Base-by-base conservation (phyloP, 1,140 invertebrate genomes). In the Onthophagus taurus region DNA sequence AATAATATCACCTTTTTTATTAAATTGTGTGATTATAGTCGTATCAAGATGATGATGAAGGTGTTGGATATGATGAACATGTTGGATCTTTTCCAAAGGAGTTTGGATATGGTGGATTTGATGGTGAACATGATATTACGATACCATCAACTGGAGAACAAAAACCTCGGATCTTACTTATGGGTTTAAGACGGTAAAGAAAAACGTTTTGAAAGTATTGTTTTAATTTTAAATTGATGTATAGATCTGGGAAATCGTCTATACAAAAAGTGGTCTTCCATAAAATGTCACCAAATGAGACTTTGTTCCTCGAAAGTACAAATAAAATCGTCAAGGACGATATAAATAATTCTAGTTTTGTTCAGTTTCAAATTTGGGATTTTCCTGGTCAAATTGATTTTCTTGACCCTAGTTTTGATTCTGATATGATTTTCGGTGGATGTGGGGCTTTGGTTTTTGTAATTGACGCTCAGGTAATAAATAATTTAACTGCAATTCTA, bases 211-310 rank as follows among this genome's bases (percentile, higher is more conserved):
- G n/a, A 7, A 26, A 26, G 6, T 7, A 20, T 35, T 13, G 42
- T 29, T n/a, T 34, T 45, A 42, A 47, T 39, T 45, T n/a, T n/a
- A n/a, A n/a, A n/a, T n/a, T n/a, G n/a, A 47, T 14, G 16, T 43
- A 12, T 70, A 94, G 95, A 63, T 97, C 94, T 66, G 97, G 97
- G 45, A 99, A 99, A 70, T 97, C 95, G n/a, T 99, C 96, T 2
- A 99, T 99, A 61, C 91, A 97, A 65, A 99, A 99, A 75, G 97
- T 99, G 6, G 96, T 99, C 9, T 99, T 99, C 70, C 95, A 99
- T 61, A 99, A 99, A 74, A 98, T 99, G 89, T 96, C 94, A 8
- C 97, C 97, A 6, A 99, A 98, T 72, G 96, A 99, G 71, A 99
- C 97, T 3, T 70, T 99, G n/a, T 99, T 99, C 58, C 70, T 99